A percentile compares a stretch with the other conserved stretches of the same genome.
Evolutionary conservation across 1,140 invertebrate species (phyloP).

Genomic region (Oscheius sp.): DNA sequence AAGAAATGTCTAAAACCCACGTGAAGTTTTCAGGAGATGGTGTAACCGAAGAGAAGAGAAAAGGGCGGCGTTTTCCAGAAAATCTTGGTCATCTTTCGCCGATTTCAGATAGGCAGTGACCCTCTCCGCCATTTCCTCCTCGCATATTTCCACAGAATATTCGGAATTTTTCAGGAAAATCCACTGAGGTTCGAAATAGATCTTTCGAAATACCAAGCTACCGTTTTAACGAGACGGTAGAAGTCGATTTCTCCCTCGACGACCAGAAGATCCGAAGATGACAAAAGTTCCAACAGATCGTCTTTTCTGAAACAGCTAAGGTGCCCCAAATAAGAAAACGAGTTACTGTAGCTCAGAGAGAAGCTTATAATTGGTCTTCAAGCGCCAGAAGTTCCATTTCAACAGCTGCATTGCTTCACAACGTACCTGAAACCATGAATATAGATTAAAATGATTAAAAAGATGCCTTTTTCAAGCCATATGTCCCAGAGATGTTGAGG

Average conservation of each 20-base stretch:
- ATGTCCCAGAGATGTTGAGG: not conserved
- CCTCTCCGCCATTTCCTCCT: not conserved
- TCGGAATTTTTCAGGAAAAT: not conserved
- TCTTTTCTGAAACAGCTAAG: not conserved
- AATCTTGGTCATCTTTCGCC: not conserved
- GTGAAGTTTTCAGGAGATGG: not conserved
- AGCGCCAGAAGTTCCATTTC: not conserved
- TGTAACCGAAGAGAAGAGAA: not conserved
- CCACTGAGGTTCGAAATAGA: constrained; percentile 6
- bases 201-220: not conserved
- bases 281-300: not conserved
- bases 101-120: not conserved
- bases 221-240: constrained; percentile 9
- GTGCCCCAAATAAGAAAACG: not conserved
- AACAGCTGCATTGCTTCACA: not conserved
- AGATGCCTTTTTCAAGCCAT: constrained; percentile 2
- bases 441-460: not conserved
- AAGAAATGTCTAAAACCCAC: too few species aligned
- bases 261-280: constrained; percentile 3
- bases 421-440: not conserved
- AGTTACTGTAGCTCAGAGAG: not conserved
- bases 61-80: not conserved
- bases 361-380: not conserved
- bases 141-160: not conserved
- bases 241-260: constrained; percentile 5